phyloP scores from a whole-genome alignment of 2,797 vertebrate species.

The Rhabdophis nuchalis region DNA sequence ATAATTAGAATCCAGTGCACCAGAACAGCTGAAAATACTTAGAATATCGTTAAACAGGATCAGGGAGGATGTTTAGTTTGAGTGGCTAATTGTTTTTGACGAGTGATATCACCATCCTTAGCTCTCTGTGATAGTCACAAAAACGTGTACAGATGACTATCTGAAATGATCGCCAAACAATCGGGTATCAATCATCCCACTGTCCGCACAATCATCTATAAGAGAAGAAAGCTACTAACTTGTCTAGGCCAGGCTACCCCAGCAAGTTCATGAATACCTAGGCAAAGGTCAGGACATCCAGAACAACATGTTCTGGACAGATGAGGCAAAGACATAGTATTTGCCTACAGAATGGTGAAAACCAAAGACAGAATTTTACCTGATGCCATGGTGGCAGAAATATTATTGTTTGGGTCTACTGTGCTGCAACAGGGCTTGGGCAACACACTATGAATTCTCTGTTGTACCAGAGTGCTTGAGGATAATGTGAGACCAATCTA shows the following conservation, averaged over 20 bases:
- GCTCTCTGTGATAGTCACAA: background rate
- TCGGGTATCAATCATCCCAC: background rate
- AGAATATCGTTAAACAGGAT: background rate
- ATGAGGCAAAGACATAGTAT: background rate
- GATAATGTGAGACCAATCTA: background rate
- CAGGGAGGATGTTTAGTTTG: background rate
- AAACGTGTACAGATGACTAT: background rate
- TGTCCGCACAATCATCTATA: background rate
- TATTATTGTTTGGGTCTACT: background rate
- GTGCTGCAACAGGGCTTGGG: background rate
- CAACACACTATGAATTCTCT: background rate
- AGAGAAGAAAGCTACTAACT: background rate
- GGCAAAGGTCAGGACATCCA: background rate
- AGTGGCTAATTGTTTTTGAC: background rate
- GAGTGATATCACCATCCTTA: background rate
- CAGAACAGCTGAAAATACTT: background rate
- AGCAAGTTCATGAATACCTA: background rate
- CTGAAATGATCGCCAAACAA: background rate
- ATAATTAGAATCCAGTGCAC: background rate
- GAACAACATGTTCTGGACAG: background rate
- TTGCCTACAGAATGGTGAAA: background rate
- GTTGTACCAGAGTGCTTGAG: background rate
- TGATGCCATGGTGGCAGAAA: background rate
- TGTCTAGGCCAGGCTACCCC: background rate
- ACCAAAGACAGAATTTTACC: background rate